These are phyloP conservation scores for Hemaris fuciformis DNA, from an alignment of 2,888 invertebrate species.

Conservation along the genomic window DNA sequence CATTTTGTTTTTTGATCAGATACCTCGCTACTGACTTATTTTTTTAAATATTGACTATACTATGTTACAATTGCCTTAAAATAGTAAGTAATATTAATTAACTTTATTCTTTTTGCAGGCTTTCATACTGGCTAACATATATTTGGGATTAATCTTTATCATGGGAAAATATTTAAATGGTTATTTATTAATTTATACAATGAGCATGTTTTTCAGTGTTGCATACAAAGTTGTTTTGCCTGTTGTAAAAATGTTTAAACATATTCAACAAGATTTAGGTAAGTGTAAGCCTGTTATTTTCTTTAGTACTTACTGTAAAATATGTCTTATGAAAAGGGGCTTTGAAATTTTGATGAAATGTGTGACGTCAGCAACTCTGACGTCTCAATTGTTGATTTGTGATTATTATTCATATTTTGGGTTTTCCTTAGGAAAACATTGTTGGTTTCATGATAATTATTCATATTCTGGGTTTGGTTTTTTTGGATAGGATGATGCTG, in stretches of 20 bases:
- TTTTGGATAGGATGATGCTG: no score
- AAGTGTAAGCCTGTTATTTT: conserved; percentile 24
- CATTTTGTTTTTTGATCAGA: no score
- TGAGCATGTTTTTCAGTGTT: conserved; percentile 52
- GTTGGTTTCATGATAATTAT: no score
- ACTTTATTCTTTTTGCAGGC: conserved; percentile 56
- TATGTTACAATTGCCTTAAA: not conserved
- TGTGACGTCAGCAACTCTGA: no score
- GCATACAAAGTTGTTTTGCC: conserved; percentile 57
- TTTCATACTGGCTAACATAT: conserved; percentile 63
- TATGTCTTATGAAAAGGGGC: no score
- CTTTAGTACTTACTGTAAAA: not conserved
- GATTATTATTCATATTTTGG: no score
- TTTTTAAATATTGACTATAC: no score
- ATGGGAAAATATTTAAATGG: conserved; percentile 64
- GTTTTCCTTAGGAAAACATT: no score
- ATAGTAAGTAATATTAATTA: not conserved
- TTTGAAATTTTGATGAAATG: no score
- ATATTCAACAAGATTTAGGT: conserved; percentile 69
- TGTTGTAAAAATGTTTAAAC: conserved; percentile 47
- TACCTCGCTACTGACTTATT: no score
- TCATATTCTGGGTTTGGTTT: no score
- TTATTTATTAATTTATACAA: conserved; percentile 56
- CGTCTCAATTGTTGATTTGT: no score
- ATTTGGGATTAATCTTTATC: conserved; percentile 52